Evolutionary conservation across 2,797 vertebrate species (phyloP).

Genomic region (Tokudaia tokunoshimensis): DNA sequence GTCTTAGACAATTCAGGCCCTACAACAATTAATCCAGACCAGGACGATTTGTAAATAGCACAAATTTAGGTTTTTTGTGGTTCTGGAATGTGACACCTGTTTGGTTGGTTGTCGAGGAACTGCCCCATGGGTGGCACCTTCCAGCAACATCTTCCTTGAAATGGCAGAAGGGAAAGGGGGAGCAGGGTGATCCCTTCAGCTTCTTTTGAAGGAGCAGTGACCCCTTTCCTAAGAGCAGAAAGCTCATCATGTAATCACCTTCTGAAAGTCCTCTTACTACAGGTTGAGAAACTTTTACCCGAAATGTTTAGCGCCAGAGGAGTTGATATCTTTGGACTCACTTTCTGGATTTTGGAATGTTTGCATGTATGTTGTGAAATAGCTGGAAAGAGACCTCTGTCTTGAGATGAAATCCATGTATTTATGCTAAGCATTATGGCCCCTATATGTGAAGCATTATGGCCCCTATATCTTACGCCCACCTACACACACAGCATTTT

Average conservation of each 20-base stretch:
- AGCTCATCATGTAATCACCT: not conserved
- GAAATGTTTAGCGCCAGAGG: not conserved
- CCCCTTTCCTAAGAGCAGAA: not conserved
- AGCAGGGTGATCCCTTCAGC: not conserved
- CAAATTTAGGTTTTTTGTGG: not conserved
- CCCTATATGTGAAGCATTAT: not conserved
- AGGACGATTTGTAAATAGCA: not conserved
- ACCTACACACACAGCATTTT: not conserved
- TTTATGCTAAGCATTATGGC: not conserved
- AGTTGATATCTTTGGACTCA: not conserved
- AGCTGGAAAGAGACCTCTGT: not conserved
- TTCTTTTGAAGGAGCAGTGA: not conserved
- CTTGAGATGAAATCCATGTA: not conserved
- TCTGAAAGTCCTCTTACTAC: not conserved
- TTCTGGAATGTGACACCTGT: not conserved
- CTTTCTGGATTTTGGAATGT: not conserved
- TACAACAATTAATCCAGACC: not conserved
- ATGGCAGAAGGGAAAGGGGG: not conserved
- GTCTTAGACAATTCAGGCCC: not conserved
- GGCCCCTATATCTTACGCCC: not conserved
- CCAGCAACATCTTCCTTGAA: not conserved
- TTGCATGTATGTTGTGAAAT: not conserved
- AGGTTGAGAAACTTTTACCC: not conserved
- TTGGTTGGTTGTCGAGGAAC: not conserved
- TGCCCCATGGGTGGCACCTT: not conserved